Evolutionary conservation across 2,113 vertebrate species (phyloP), one percentile per base, ranked within the genome.

Genomic region (Hyaena hyaena): DNA sequence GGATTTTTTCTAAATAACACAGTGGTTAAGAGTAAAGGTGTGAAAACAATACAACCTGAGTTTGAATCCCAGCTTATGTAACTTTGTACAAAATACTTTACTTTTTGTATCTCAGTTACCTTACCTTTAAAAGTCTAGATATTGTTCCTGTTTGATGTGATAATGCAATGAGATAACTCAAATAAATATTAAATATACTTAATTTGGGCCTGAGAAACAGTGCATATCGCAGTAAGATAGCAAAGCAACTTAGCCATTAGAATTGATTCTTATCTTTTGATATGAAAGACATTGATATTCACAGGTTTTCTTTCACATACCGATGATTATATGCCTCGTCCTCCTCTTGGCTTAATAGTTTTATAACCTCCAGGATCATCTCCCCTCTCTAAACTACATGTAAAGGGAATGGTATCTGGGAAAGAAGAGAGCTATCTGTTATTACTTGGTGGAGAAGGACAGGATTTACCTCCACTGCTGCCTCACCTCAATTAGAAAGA

Each of bases 91-190:
- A 80, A 90, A 43, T 79, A 33, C 28, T 58, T 96, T 58, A 33
- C 28, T 80, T 92, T 76, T 86, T 92, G 12, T 48, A 39, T 66
- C 1, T 86, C 31, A 68, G 10, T 45, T 82, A 68, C 17, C 6
- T 88, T 15, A 81, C 19, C n/a, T 92, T 97, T 80, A 95, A 94
- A 97, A 94, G 65, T 45, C 35, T 82, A 77, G 43, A 65, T 89
- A 48, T 76, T 55, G 28, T 35, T 66, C 5, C 33, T 26, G 5
- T 11, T 84, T 53, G 10, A 92, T 83, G 5, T 81, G 23, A 43
- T 68, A 88, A 93, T 48, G 66, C 84, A 87, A 81, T 84, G 23
- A 58, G 11, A 53, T 23, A 33, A 55, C 43, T 91, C 24, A 91
- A 93, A 19, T 79, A 74, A 61, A 65, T 17, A 68, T 28, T 66